These are phyloP conservation scores for Anoplopoma fimbria DNA, from an alignment of 2,113 vertebrate genomes.

Conservation along the genomic window DNA sequence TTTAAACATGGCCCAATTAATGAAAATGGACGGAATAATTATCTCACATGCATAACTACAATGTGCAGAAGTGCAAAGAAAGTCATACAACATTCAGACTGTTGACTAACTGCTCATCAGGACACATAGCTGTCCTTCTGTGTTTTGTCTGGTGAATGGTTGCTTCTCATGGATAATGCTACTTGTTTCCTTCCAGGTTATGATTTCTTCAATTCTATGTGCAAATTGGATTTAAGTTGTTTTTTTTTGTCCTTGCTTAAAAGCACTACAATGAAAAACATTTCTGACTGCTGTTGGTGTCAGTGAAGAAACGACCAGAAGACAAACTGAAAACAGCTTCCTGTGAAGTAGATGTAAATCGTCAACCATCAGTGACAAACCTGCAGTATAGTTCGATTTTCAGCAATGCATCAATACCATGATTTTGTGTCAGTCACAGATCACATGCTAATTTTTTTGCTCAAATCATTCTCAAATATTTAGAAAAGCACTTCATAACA, in stretches of 20 bases:
- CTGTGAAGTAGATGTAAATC: conserved; percentile 6
- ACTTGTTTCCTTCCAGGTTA: conserved; percentile 8
- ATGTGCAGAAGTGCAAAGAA: neutral
- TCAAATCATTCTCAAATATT: neutral
- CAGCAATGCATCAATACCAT: neutral
- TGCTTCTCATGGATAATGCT: conserved; percentile 10
- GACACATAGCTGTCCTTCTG: neutral
- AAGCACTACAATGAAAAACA: neutral
- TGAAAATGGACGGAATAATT: neutral
- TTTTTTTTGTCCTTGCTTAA: neutral
- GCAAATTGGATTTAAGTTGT: neutral
- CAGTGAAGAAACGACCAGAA: neutral
- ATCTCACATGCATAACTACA: neutral
- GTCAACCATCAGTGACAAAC: neutral
- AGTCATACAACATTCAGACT: neutral
- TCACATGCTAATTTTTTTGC: neutral
- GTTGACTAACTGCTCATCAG: conserved; percentile 22
- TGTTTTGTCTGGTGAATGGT: conserved; percentile 21
- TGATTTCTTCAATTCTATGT: conserved; percentile 17
- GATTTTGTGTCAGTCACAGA: neutral
- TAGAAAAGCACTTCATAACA: neutral
- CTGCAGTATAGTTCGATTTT: neutral
- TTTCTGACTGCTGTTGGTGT: conserved; percentile 6
- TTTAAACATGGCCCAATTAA: conserved; percentile 9
- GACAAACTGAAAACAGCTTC: conserved; percentile 11